Base-by-base conservation (phyloP, 2,888 invertebrate genomes). In the Lymantria monacha region DNA sequence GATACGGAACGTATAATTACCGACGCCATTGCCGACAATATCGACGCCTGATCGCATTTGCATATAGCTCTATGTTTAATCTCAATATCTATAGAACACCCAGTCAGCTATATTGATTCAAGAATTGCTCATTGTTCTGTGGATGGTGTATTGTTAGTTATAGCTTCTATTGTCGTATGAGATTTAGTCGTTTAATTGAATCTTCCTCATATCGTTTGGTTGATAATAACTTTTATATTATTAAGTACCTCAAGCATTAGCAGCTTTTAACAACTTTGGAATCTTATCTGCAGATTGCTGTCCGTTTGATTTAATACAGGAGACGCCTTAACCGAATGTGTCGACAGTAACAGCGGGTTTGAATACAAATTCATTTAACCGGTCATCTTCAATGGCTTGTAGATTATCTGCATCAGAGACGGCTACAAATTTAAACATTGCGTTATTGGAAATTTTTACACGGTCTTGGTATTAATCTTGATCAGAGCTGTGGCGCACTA, bases 11-110 rank as follows among this genome's bases (percentile, higher is more conserved):
- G 77, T 79, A 76, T 83, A 85, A 88, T 87, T 87, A 85, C 79
- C 74, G 81, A 74, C 83, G 81, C 81, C 78, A 79, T 79, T 78
- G 79, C 79, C 68, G 73, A 77, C 75, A 81, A 78, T 79, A 79
- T 76, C 76, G 66, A 73, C 76, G 74, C 74, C 57, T 66, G 72
- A 56, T 67, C 71, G 66, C 76, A 86, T 87, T 88, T 87, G 81
- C 87, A 88, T 87, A 75, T 59, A 58, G 63, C 69, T 70, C 67
- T 67, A 67, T 62, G 63, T 61, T 63, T 64, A 59, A 59, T 61
- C 63, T 68, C 42, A 68, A 68, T 68, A 63, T 63, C 71, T 68
- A 66, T 63, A 61, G 64, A 64, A 68, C 70, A 66, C 70, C 67
- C 69, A 66, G 61, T 54, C 55, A 56, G 68, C 62, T 72, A 70